Evolutionary conservation across 2,113 vertebrate species (phyloP).

Genomic region (Melanocharis versteri): DNA sequence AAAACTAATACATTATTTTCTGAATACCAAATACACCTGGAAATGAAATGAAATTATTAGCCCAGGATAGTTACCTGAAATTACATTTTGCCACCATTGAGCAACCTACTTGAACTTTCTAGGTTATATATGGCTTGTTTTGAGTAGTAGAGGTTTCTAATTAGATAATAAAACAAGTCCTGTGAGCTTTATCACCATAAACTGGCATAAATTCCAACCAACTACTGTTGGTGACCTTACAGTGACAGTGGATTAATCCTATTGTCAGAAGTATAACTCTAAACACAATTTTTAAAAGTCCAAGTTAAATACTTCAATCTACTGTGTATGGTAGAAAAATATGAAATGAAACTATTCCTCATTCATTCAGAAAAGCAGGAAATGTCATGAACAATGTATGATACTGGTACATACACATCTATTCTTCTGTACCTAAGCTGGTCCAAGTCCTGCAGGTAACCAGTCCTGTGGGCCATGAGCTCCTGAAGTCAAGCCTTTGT

Average conservation of each 20-base stretch:
- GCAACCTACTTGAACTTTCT: slow-evolving; percentile 46
- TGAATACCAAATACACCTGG: slow-evolving; percentile 32
- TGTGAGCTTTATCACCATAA: slow-evolving; percentile 31
- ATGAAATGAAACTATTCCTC: not conserved
- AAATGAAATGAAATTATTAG: slow-evolving; percentile 31
- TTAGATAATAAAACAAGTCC: slow-evolving; percentile 63
- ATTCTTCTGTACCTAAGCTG: not conserved
- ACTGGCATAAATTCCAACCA: slow-evolving; percentile 28
- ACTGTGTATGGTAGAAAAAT: not conserved
- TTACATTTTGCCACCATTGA: slow-evolving; percentile 45
- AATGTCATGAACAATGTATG: not conserved
- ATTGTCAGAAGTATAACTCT: slow-evolving; percentile 22
- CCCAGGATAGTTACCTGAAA: slow-evolving; percentile 25
- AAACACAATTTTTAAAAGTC: not conserved
- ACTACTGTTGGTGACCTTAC: slow-evolving; percentile 10
- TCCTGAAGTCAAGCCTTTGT: not conserved
- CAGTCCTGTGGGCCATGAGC: not conserved
- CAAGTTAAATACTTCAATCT: slow-evolving; percentile 1
- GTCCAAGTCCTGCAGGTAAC: not conserved
- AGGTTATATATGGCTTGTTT: slow-evolving; percentile 37
- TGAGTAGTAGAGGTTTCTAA: slow-evolving; percentile 31
- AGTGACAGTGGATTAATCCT: slow-evolving; percentile 28
- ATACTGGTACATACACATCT: not conserved
- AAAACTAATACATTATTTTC: slow-evolving; percentile 13
- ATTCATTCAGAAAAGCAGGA: not conserved